These are phyloP conservation scores for Numida meleagris DNA, from an alignment of 2,113 vertebrate species.

Conservation along the genomic window DNA sequence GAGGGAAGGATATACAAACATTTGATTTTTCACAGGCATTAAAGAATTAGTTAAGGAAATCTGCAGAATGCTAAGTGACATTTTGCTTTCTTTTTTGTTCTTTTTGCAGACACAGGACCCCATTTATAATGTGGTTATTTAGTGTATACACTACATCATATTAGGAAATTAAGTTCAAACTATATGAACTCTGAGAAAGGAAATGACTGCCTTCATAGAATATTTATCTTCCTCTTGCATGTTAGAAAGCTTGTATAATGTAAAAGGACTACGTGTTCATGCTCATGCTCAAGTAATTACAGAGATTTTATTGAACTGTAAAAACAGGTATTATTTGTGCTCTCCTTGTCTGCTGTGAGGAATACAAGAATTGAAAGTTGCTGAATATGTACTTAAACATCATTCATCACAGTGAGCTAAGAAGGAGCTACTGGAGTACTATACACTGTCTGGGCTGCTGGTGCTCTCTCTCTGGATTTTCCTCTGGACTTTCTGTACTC, in stretches of 20 bases:
- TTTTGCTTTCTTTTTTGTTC: constrained; percentile 65
- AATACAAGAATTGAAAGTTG: neutral
- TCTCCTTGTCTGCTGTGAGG: neutral
- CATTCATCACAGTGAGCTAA: neutral
- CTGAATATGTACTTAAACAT: neutral
- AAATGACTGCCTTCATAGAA: neutral
- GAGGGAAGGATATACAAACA: constrained; percentile 55
- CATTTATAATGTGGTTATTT: neutral
- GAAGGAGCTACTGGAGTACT: neutral
- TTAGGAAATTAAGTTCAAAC: constrained; percentile 16
- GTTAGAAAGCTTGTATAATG: neutral
- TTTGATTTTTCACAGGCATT: constrained; percentile 67
- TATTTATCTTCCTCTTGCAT: neutral
- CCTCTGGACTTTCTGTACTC: neutral
- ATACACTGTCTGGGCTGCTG: neutral
- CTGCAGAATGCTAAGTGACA: constrained; percentile 51
- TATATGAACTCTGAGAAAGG: neutral
- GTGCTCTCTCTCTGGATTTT: neutral
- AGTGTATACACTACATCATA: neutral
- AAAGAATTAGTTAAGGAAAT: constrained; percentile 64
- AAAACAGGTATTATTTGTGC: neutral
- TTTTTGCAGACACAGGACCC: constrained; percentile 18
- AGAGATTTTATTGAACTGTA: neutral
- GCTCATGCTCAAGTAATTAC: neutral
- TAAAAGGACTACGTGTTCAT: neutral